Conservation (phyloP, 2,113 vertebrate species). For the Mionectes macconnelli region DNA sequence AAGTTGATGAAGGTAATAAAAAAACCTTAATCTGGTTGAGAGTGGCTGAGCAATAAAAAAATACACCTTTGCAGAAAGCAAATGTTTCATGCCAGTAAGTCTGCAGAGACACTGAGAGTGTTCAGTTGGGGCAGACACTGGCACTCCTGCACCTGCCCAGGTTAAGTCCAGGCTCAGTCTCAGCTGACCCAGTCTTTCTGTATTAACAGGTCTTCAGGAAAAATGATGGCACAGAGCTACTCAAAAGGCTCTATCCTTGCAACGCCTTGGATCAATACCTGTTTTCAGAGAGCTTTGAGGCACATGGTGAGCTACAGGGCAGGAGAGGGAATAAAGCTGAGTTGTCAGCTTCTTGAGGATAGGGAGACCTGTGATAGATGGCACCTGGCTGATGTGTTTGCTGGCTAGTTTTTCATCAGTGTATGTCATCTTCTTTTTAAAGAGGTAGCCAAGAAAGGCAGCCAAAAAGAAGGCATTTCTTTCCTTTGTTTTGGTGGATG, state of each 20-base stretch:
- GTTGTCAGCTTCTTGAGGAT: slow-evolving; percentile 42
- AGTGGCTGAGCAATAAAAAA: slow-evolving; percentile 36
- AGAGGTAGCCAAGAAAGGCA: neutral
- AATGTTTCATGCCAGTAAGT: neutral
- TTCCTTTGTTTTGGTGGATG: neutral
- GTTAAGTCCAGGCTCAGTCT: neutral
- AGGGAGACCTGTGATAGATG: slow-evolving; percentile 48
- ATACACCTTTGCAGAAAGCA: slow-evolving; percentile 22
- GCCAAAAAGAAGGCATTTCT: neutral
- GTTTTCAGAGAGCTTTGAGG: slow-evolving; percentile 55
- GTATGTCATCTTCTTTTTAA: slow-evolving; percentile 2
- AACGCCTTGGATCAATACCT: slow-evolving; percentile 11
- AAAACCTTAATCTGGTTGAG: slow-evolving; percentile 23
- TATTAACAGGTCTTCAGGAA: slow-evolving; percentile 1
- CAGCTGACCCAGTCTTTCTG: neutral
- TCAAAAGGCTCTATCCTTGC: slow-evolving; percentile 4
- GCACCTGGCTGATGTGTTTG: neutral
- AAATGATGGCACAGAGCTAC: slow-evolving; percentile 2
- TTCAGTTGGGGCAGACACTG: neutral
- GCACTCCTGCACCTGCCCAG: neutral
- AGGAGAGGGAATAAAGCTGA: slow-evolving; percentile 46
- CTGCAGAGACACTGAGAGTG: neutral
- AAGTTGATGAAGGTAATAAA: slow-evolving; percentile 51
- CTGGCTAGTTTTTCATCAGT: slow-evolving; percentile 15
- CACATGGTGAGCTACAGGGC: neutral